Conservation (phyloP, 2,888 invertebrate genomes). For the Thymelicus lineola region DNA sequence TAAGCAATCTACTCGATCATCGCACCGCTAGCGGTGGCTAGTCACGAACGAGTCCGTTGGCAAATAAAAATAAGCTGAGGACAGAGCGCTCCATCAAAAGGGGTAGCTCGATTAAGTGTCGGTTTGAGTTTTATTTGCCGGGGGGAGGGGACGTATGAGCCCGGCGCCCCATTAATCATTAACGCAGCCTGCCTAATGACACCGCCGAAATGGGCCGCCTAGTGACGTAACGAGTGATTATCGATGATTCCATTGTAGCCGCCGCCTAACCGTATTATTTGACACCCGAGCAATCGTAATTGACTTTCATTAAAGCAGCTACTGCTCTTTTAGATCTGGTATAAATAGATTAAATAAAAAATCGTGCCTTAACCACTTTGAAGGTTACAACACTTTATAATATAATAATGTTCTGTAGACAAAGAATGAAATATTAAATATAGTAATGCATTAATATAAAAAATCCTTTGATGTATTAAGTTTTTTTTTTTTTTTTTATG, state of each 20-base stretch:
- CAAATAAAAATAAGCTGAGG: slow-evolving; percentile 69
- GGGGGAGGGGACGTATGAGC: slow-evolving; percentile 66
- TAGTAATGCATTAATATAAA: neutral
- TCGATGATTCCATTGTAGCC: slow-evolving; percentile 52
- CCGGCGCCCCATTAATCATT: slow-evolving; percentile 84
- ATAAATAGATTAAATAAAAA: slow-evolving; percentile 16
- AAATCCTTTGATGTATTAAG: too few species aligned
- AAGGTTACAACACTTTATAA: neutral
- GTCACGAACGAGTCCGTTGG: slow-evolving; percentile 61
- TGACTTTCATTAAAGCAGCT: slow-evolving; percentile 46
- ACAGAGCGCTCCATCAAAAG: slow-evolving; percentile 79
- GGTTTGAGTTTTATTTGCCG: slow-evolving; percentile 80
- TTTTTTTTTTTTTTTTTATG: too few species aligned
- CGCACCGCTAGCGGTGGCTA: slow-evolving; percentile 53
- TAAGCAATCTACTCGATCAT: slow-evolving; percentile 63
- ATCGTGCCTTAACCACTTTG: neutral
- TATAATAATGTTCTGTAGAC: neutral
- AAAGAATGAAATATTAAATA: neutral
- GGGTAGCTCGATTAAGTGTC: slow-evolving; percentile 82
- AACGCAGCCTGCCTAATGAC: slow-evolving; percentile 84
- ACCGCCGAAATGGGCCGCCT: slow-evolving; percentile 76
- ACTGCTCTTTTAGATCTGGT: slow-evolving; percentile 30
- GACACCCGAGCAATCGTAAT: slow-evolving; percentile 47
- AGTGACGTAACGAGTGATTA: slow-evolving; percentile 61
- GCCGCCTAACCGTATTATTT: slow-evolving; percentile 47